Percentiles rank a stretch among this genome's conserved stretches.
phyloP scores from a whole-genome alignment of 2,113 vertebrate species.

The Carassius carassius region DNA sequence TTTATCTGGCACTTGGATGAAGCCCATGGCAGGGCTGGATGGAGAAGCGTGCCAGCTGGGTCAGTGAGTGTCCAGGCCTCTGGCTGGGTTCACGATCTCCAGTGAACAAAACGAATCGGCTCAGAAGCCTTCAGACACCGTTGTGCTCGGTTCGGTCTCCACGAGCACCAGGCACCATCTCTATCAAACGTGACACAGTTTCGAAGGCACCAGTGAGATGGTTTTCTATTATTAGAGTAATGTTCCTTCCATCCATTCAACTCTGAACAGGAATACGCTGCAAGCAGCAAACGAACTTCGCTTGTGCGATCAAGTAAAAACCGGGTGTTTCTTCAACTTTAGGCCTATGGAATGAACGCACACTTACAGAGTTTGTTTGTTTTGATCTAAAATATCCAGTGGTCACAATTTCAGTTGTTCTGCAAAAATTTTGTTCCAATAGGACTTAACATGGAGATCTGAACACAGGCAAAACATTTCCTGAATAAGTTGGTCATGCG shows the following conservation, averaged over 20 bases:
- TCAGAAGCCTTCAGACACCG: conserved; percentile 19
- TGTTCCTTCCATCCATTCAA: conserved; percentile 1
- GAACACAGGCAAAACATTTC: neutral
- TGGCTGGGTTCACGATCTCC: conserved; percentile 16
- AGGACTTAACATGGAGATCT: neutral
- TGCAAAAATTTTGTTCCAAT: neutral
- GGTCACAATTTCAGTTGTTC: no score
- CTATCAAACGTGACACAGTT: conserved; percentile 50
- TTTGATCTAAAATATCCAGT: neutral
- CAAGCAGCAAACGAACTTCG: neutral
- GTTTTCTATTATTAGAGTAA: conserved; percentile 37
- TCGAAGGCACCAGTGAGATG: conserved; percentile 22
- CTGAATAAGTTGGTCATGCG: no score
- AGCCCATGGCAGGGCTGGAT: conserved; percentile 29
- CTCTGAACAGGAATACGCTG: neutral
- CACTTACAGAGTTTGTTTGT: neutral
- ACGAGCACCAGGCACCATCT: neutral
- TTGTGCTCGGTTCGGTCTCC: conserved; percentile 6
- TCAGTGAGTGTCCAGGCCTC: conserved; percentile 10
- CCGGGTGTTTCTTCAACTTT: neutral
- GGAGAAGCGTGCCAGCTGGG: neutral
- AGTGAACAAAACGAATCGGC: conserved; percentile 1
- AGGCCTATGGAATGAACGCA: neutral
- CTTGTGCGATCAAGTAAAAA: neutral
- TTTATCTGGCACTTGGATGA: conserved; percentile 38